Evolutionary conservation across 1,140 invertebrate species (phyloP).

Genomic region (Leucophenga varia): DNA sequence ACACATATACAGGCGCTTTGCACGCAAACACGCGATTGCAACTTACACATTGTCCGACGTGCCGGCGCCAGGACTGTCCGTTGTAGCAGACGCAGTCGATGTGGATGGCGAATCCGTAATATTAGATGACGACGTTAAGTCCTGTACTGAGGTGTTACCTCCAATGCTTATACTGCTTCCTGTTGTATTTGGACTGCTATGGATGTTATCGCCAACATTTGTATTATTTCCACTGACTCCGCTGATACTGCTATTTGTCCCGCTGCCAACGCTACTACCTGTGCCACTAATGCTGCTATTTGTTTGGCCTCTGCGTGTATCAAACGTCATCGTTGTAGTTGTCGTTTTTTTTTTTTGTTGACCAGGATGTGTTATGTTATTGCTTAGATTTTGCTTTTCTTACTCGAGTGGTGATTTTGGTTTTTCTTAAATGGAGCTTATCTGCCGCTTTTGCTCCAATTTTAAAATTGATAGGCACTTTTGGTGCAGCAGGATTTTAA

Average conservation of each 20-base stretch:
- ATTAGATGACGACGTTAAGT: conserved; percentile 22
- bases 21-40: neutral
- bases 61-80: conserved; percentile 11
- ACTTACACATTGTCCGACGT: conserved; percentile 43
- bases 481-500: no score
- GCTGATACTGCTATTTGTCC: conserved; percentile 11
- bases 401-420: conserved; percentile 8
- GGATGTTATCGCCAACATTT: no score
- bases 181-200: no score
- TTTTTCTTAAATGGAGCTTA: conserved; percentile 22
- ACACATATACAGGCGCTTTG: no score
- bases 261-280: conserved; percentile 18
- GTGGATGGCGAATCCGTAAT: conserved; percentile 10
- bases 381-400: no score
- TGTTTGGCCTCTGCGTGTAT: conserved; percentile 38
- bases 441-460: conserved; percentile 4
- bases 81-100: neutral
- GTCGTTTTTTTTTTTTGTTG: conserved; percentile 7
- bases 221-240: conserved; percentile 7
- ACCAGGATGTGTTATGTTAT: conserved; percentile 11
- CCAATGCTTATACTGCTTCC: no score
- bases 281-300: conserved; percentile 21
- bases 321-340: conserved; percentile 43
- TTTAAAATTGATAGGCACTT: neutral
- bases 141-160: conserved; percentile 18